These are phyloP conservation scores for Campoletis raptor DNA, from an alignment of 2,888 invertebrate genomes.

Conservation along the genomic window DNA sequence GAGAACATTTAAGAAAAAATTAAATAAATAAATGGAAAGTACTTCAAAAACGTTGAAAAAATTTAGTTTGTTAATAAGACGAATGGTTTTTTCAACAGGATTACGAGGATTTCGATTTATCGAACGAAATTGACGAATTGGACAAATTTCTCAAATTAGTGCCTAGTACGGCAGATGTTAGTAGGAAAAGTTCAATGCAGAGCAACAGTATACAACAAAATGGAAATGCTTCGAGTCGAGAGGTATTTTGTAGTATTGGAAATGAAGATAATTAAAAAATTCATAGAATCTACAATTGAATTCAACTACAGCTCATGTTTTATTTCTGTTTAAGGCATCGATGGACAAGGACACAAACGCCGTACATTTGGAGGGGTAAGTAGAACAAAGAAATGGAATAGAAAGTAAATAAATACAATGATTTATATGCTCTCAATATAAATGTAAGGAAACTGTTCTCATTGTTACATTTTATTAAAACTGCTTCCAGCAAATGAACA, in stretches of 20 bases:
- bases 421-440: not conserved
- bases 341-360: slow-evolving; percentile 81
- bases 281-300: not conserved
- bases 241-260: slow-evolving; percentile 75
- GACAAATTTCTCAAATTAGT: slow-evolving; percentile 94
- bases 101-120: slow-evolving; percentile 96
- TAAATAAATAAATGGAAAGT: not conserved
- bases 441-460: slow-evolving; percentile 7
- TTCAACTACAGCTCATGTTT: slow-evolving; percentile 30
- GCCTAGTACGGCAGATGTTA: slow-evolving; percentile 85
- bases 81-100: slow-evolving; percentile 87
- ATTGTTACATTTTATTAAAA: not conserved
- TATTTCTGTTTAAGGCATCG: slow-evolving; percentile 79
- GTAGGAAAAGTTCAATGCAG: slow-evolving; percentile 76
- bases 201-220: slow-evolving; percentile 81
- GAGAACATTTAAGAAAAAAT: too few species aligned
- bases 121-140: slow-evolving; percentile 95
- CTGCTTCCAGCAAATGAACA: not conserved
- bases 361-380: slow-evolving; percentile 78
- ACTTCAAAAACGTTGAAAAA: not conserved
- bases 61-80: not conserved
- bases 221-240: slow-evolving; percentile 84
- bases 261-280: not conserved
- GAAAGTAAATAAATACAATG: slow-evolving; percentile 36
- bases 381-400: slow-evolving; percentile 43